phyloP scores from a whole-genome alignment of 2,888 invertebrate genomes.

The Trachelus iudaicus region DNA sequence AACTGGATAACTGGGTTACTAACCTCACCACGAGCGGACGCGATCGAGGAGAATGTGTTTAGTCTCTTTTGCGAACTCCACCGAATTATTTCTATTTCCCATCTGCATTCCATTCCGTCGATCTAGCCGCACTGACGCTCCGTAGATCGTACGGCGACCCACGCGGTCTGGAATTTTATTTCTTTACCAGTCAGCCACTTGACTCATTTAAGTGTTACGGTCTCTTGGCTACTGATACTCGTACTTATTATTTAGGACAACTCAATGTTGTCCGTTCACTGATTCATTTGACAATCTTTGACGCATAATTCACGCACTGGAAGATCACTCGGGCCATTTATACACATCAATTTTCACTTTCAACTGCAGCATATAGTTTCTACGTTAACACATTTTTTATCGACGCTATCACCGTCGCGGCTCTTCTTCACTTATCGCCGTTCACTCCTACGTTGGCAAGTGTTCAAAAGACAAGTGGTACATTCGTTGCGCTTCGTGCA shows the following conservation, averaged over 20 bases:
- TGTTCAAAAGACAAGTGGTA: neutral
- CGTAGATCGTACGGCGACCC: neutral
- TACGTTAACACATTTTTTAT: neutral
- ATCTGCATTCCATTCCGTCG: neutral
- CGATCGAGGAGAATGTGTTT: conserved; percentile 17
- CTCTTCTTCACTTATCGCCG: neutral
- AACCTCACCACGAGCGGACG: conserved; percentile 26
- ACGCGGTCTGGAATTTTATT: neutral
- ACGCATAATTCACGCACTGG: neutral
- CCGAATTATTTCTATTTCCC: neutral
- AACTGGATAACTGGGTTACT: conserved; percentile 37
- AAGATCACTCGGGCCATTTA: neutral
- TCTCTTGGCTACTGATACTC: neutral
- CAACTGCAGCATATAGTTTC: neutral
- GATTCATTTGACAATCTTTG: neutral
- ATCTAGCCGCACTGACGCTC: neutral
- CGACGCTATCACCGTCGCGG: neutral
- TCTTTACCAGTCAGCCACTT: neutral
- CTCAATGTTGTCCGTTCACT: neutral
- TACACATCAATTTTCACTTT: neutral
- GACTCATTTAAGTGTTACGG: neutral
- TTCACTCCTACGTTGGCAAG: neutral
- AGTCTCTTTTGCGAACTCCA: neutral
- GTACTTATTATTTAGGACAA: neutral
- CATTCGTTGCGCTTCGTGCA: neutral